Evolutionary conservation across 2,113 vertebrate genomes (phyloP), one percentile per base, ranked within the genome.

Genomic region (Ailuropoda melanoleuca): DNA sequence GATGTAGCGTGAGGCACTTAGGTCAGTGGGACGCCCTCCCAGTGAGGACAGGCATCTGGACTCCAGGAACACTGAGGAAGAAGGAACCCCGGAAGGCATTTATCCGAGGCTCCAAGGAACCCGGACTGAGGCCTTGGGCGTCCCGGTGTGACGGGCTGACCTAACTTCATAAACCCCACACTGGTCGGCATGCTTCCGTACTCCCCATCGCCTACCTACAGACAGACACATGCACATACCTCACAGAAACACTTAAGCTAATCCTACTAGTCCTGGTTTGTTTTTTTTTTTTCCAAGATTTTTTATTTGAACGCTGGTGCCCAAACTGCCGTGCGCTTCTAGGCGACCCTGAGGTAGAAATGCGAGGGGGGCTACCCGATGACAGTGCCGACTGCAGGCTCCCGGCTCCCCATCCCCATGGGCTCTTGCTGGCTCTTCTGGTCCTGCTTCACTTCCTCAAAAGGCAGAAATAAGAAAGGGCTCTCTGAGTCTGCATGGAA

Each of bases 381-480:
- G 85, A 80, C 66, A 66, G 82, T 29, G 94, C 93, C 86, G 78
- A 80, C 88, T 62, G 81, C 46, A 66, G 94, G 80, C 90, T 84
- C 93, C 95, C 64, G 87, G 93, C 23, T 95, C 83, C 95, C 96
- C 88, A 92, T 74, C 88, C 95, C 94, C 85, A 88, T 7, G 31
- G 95, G 96, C 55, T 93, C 90, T 48, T 95, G 93, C 56, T 84
- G 83, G 87, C 83, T 97, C 93, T 84, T 96, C 96, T 50, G 80
- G 80, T 97, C 93, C 93, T 92, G 85, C 37, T 92, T 87, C 89
- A 75, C 89, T 85, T 97, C 97, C 97, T 97, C 97, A 95, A 96
- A 92, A 96, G 94, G 97, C 95, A 97, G 93, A 96, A 95, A 95
- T 90, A 80, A 97, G 81, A 93, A 90, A 97, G 95, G 80, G 75